Conservation (phyloP, 2,797 vertebrate species). For the Periophthalmus magnuspinnatus region DNA sequence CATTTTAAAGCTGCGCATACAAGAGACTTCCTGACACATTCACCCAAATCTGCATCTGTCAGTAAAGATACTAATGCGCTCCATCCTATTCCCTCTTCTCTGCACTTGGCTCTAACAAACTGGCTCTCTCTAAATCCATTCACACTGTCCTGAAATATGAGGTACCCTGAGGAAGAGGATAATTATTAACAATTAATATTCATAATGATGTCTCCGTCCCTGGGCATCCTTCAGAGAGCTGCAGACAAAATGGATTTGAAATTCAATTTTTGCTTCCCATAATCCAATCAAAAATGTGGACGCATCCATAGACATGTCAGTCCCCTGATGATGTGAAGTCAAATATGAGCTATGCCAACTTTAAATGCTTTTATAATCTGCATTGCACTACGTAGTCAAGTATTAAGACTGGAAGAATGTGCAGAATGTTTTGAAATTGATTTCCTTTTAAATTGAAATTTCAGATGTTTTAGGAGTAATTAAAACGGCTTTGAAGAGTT, state of each 20-base stretch:
- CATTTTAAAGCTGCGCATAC: conserved; percentile 60
- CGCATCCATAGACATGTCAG: conserved; percentile 63
- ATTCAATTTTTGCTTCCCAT: conserved; percentile 79
- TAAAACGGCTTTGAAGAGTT: conserved; percentile 1
- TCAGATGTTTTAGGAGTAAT: background rate
- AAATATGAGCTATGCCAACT: conserved; percentile 44
- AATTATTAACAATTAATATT: conserved; percentile 84
- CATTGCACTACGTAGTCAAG: conserved; percentile 16
- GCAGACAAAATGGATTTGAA: conserved; percentile 76
- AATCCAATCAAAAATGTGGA: conserved; percentile 75
- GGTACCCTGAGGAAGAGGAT: conserved; percentile 75
- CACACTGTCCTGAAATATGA: conserved; percentile 66
- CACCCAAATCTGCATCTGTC: conserved; percentile 51
- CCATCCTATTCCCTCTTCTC: conserved; percentile 4
- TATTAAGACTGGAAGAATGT: conserved; percentile 1
- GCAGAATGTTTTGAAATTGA: background rate
- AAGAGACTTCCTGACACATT: conserved; percentile 61
- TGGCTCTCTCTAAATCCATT: conserved; percentile 51
- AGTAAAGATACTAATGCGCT: conserved; percentile 38
- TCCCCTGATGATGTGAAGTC: conserved; percentile 47
- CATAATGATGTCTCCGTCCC: conserved; percentile 78
- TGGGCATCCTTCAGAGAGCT: conserved; percentile 67
- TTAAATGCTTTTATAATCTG: conserved; percentile 34
- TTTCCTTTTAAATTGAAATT: background rate
- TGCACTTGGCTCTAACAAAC: conserved; percentile 19